Base-by-base conservation (phyloP, 1,140 invertebrate genomes). In the Tetramorium simillimum region DNA sequence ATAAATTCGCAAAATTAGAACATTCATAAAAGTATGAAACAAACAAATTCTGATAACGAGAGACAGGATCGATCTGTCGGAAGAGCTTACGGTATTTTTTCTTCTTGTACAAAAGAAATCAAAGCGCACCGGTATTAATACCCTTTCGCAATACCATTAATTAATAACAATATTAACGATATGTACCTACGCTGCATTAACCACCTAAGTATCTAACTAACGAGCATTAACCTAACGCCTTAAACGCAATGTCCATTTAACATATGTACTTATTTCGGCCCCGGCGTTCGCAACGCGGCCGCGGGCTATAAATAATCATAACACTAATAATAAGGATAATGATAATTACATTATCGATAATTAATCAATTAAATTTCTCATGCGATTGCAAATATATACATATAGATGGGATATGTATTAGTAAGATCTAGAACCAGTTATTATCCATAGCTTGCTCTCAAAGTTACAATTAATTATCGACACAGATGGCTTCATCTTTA, bases 361-460 rank as follows among this genome's bases (percentile, higher is more conserved):
- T 90, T 75, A 89, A 93, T 91, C 91, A 92, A 92, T 86, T 89
- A 89, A 93, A 92, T 92, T 90, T 77, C 72, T 92, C 80, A 91
- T 91, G 86, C 88, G 91, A 91, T 92, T 94, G 93, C 93, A 95
- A 94, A 93, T 95, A 95, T 95, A 95, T 95, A 95, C 94, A 95
- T 92, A 95, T 92, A 95, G 91, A 92, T 92, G 90, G 92, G 93
- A 95, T 95, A 95, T 95, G 94, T 94, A 94, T 94, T 85, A 73
- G 37, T 65, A 87, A 90, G 88, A 85, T 78, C 87, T 89, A 80
- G 33, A 88, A 85, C 67, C 67, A 90, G 53, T 84, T 84, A 89
- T 72, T 82, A 56, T 82, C 63, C 63, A 51, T 67, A 56, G 60
- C 51, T 62, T 60, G 37, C 51, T 84, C 67, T 69, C 72, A 24